Evolutionary conservation across 2,113 vertebrate genomes (phyloP).

Genomic region (Tragulus kanchil): DNA sequence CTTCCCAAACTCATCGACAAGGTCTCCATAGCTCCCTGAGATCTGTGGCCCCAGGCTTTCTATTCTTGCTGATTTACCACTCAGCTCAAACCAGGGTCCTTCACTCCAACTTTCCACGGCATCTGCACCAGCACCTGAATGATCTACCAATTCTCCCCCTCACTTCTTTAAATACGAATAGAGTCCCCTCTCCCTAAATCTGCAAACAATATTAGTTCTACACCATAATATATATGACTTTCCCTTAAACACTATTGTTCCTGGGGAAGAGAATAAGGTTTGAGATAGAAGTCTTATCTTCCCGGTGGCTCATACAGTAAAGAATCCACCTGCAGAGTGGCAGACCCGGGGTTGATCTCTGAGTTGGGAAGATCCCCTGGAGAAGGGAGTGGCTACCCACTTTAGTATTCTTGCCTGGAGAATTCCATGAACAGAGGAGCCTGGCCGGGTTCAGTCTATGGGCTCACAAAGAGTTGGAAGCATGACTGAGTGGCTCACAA

Average conservation of each 20-base stretch:
- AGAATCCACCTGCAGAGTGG: background rate
- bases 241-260: background rate
- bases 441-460: background rate
- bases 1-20: background rate
- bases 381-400: background rate
- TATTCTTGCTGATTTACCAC: background rate
- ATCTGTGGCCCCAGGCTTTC: background rate
- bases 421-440: background rate
- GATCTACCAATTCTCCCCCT: background rate
- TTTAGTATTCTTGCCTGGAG: background rate
- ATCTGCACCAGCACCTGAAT: background rate
- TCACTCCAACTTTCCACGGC: background rate
- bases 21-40: background rate
- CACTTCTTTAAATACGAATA: background rate
- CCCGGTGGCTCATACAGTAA: background rate
- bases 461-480: background rate
- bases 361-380: background rate
- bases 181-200: conserved; percentile 14
- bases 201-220: background rate
- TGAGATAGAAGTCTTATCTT: background rate
- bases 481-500: background rate
- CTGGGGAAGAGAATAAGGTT: background rate
- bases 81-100: background rate
- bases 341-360: background rate
- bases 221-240: background rate